These are phyloP conservation scores for Drosophila longiperda DNA, from an alignment of 2,888 invertebrate species.

Conservation along the genomic window DNA sequence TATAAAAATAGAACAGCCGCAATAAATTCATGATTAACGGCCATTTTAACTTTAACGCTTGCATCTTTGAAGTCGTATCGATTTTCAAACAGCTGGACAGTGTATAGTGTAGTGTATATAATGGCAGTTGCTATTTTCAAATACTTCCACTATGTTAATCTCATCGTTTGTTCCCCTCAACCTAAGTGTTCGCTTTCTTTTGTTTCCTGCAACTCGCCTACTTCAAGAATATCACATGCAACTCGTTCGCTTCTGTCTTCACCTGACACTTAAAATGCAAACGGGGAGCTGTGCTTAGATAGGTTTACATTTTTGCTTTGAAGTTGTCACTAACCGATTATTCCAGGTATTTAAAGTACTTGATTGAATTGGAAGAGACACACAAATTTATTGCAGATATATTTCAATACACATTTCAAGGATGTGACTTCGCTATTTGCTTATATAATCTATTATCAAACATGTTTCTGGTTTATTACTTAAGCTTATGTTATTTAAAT, in stretches of 20 bases:
- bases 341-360: slow-evolving; percentile 25
- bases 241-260: not conserved
- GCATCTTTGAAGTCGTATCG: slow-evolving; percentile 58
- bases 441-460: not conserved
- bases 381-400: not conserved
- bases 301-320: slow-evolving; percentile 41
- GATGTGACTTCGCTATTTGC: not conserved
- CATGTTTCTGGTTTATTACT: not conserved
- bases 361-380: not conserved
- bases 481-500: not conserved
- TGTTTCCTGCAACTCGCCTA: slow-evolving; percentile 22
- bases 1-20: slow-evolving; percentile 45
- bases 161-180: slow-evolving; percentile 22
- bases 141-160: slow-evolving; percentile 52
- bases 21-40: slow-evolving; percentile 61
- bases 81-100: slow-evolving; percentile 48
- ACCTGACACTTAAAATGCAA: slow-evolving; percentile 1
- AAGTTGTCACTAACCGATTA: slow-evolving; percentile 29
- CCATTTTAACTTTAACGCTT: slow-evolving; percentile 36
- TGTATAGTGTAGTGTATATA: not conserved
- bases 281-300: slow-evolving; percentile 10
- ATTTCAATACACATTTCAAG: not conserved
- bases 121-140: slow-evolving; percentile 2
- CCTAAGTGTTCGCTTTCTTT: slow-evolving; percentile 5
- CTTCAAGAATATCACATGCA: slow-evolving; percentile 72